phyloP scores from a whole-genome alignment of 2,888 invertebrate genomes.

The Cabera pusaria region DNA sequence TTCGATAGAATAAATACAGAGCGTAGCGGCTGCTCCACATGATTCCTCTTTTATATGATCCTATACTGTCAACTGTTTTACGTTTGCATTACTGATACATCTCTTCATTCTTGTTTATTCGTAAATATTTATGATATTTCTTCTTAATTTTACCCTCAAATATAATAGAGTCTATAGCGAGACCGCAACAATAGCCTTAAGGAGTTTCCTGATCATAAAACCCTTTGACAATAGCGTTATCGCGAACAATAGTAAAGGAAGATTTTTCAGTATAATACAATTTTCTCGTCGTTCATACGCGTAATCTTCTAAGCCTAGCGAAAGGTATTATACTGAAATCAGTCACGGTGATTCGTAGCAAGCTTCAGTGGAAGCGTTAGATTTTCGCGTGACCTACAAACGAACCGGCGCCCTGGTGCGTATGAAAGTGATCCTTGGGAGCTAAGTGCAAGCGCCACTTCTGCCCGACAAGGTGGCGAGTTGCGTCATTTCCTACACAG shows the following conservation, averaged over 20 bases:
- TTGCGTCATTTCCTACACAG: slow-evolving; percentile 66
- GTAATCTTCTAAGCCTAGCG: slow-evolving; percentile 43
- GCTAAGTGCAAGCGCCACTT: slow-evolving; percentile 52
- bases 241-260: slow-evolving; percentile 30
- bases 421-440: slow-evolving; percentile 54
- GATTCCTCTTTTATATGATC: too few species aligned
- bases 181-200: slow-evolving; percentile 24
- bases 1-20: too few species aligned
- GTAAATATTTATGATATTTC: too few species aligned
- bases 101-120: too few species aligned
- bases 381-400: slow-evolving; percentile 76
- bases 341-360: slow-evolving; percentile 70
- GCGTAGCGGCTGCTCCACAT: too few species aligned
- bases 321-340: slow-evolving; percentile 67
- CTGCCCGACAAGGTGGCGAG: slow-evolving; percentile 45
- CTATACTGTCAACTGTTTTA: too few species aligned
- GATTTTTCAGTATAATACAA: slow-evolving; percentile 37
- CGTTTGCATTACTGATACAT: too few species aligned
- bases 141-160: slow-evolving; percentile 7
- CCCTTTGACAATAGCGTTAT: slow-evolving; percentile 28
- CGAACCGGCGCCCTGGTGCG: slow-evolving; percentile 52
- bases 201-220: slow-evolving; percentile 24
- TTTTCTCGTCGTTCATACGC: slow-evolving; percentile 42
- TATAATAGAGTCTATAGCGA: slow-evolving; percentile 7
- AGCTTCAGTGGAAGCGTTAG: slow-evolving; percentile 68